Evolutionary conservation across 2,888 invertebrate species (phyloP), one percentile per base, ranked within the genome.

Genomic region (Leptinotarsa haldemani): DNA sequence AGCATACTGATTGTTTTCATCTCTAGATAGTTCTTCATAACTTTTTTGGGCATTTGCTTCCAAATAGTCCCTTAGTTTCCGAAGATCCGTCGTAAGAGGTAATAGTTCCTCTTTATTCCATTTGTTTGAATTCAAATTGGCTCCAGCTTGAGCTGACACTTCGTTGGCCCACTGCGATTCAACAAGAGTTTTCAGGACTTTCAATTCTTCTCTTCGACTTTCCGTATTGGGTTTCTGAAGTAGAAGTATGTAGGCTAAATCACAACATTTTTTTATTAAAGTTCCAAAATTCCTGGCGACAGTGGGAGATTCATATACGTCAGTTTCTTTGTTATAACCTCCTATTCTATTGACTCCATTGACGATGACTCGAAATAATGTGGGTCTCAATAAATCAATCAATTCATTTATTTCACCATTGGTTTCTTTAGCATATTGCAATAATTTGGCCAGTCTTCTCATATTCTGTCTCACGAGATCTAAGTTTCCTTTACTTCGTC

Each of bases 281-380:
- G 48, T 82, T 46, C 80, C 81, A 73, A 80, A 81, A 76, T 80
- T 82, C 50, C 80, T 77, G 2, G 80, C 80, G 18, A 81, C 66
- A 13, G 78, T 80, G 12, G 82, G 80, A 47, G 81, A 81, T 30
- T 82, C 80, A 74, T 79, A 80, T 30, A 12, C 76, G 9, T 80
- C 80, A 20, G 77, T 78, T 73, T 78, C 70, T 12, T 20, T 3
- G 69, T 80, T 81, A 74, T 78, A 81, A 16, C 48, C n/a, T 20
- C 77, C 79, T n/a, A n/a, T n/a, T n/a, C n/a, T n/a, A n/a, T n/a
- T n/a, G n/a, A n/a, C n/a, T n/a, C n/a, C n/a, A n/a, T n/a, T n/a
- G n/a, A n/a, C n/a, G n/a, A n/a, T n/a, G n/a, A n/a, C n/a, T n/a
- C n/a, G n/a, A n/a, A n/a, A n/a, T n/a, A n/a, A n/a, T n/a, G n/a